Base-by-base conservation (phyloP, 2,888 invertebrate genomes). In the Caenorhabditis panamensis region DNA sequence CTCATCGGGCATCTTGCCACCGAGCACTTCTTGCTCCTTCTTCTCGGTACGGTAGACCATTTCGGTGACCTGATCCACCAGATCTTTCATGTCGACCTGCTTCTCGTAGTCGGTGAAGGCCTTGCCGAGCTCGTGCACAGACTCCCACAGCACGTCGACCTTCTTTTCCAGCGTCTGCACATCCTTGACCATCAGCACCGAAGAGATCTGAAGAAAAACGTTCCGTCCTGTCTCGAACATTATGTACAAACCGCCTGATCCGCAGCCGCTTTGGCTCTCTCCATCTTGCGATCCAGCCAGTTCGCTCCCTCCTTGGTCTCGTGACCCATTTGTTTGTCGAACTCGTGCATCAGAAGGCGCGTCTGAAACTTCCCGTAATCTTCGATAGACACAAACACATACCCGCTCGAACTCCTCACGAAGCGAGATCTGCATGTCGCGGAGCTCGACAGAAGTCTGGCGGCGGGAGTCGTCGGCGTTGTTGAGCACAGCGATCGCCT, bases 121-220 rank as follows among this genome's bases (percentile, higher is more conserved):
- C 28, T 75, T 75, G 54, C 76, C 69, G 24, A 71, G 36, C 28
- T 75, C 36, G 24, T 66, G 66, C 0, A 80, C 59, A 1, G 80
- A 80, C 3, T 75, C 75, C 47, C 67, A 59, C n/a, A 80, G 56
- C 41, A 64, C 64, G 6, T 61, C 47, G 20, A 80, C 71, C 36
- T 76, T 75, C 80, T 80, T 80, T 16, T 80, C 75, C 37, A 80
- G 24, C 26, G 44, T 13, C 44, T 80, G 53, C 11, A 80, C 62
- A 22, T 80, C 80, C 26, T 75, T 71, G n/a, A 44, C 47, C 62
- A 79, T 51, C 28, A 79, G 41, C 2, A 58, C 44, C 0, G 79
- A 79, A 9, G 37, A 22, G 13, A 79, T 24, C 79, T 79, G 62
- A 1, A 37, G 28, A 79, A 64, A 8, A 6, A 41, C 6, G 31